Evolutionary conservation across 2,888 invertebrate species (phyloP).

Genomic region (Acrobasis repandana): DNA sequence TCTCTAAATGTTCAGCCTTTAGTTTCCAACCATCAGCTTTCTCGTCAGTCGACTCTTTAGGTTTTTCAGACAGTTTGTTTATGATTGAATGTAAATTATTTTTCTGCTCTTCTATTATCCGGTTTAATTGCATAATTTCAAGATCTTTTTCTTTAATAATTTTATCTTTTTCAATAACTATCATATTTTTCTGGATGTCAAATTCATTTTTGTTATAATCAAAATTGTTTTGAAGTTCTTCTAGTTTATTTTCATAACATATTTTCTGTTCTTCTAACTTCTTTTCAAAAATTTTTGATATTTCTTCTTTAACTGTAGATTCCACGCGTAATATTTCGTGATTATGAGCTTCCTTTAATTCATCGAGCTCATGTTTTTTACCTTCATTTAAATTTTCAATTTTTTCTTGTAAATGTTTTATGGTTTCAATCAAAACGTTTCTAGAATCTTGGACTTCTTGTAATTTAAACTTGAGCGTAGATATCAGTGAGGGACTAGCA

Average conservation of each 20-base stretch:
- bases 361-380: conserved; percentile 60
- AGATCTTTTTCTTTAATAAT: conserved; percentile 51
- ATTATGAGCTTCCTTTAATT: conserved; percentile 56
- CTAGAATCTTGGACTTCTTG: conserved; percentile 58
- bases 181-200: conserved; percentile 40
- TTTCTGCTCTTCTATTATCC: conserved; percentile 54
- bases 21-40: conserved; percentile 41
- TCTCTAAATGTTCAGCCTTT: conserved; percentile 58
- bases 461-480: conserved; percentile 53
- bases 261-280: conserved; percentile 53
- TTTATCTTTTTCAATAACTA: conserved; percentile 53
- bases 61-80: conserved; percentile 50
- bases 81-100: conserved; percentile 50
- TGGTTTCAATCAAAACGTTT: conserved; percentile 52
- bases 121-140: conserved; percentile 53
- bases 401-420: conserved; percentile 52
- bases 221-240: conserved; percentile 44
- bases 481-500: conserved; percentile 49
- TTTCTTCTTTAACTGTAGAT: conserved; percentile 50
- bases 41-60: conserved; percentile 38
- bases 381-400: conserved; percentile 52
- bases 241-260: conserved; percentile 49
- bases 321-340: conserved; percentile 56
- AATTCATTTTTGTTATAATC: conserved; percentile 43
- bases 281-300: conserved; percentile 48